Percentiles rank a stretch among this genome's conserved stretches.
Evolutionary conservation across 1,140 invertebrate species (phyloP).

Genomic region (Cotesia glomerata): DNA sequence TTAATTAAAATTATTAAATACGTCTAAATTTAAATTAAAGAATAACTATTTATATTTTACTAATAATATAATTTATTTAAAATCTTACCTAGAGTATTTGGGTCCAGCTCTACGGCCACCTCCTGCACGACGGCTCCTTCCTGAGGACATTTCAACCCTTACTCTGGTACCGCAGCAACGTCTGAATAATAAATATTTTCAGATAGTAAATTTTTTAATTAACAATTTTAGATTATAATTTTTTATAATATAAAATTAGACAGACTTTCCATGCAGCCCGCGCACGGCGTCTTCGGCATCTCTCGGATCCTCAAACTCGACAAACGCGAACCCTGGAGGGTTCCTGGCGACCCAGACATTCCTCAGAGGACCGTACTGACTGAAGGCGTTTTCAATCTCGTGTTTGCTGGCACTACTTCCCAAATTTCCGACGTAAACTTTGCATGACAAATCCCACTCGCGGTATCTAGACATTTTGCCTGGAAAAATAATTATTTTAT

Average conservation of each 20-base stretch:
- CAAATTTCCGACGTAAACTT: conserved; percentile 98
- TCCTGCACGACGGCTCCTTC: conserved; percentile 76
- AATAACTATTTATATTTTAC: neutral
- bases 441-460: conserved; percentile 93
- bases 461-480: conserved; percentile 75
- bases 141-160: conserved; percentile 87
- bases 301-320: conserved; percentile 96
- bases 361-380: conserved; percentile 91
- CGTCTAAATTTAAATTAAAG: too few relatives aligned
- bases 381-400: conserved; percentile 92
- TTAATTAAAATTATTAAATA: too few relatives aligned
- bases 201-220: neutral
- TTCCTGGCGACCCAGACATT: conserved; percentile 98
- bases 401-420: conserved; percentile 90
- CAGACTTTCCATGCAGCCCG: conserved; percentile 92
- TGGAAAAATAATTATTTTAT: too few relatives aligned
- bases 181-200: conserved; percentile 52
- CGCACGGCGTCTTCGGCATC: conserved; percentile 97
- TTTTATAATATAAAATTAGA: conserved; percentile 43
- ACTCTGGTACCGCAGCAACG: conserved; percentile 84
- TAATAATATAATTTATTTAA: neutral
- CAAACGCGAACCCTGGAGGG: conserved; percentile 95
- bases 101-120: conserved; percentile 64
- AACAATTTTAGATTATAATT: too few relatives aligned
- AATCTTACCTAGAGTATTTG: conserved; percentile 64